A percentile compares a stretch with the other conserved stretches of the same genome.
These are phyloP conservation scores for Arvicola amphibius DNA, from an alignment of 2,797 vertebrate genomes.

Conservation along the genomic window DNA sequence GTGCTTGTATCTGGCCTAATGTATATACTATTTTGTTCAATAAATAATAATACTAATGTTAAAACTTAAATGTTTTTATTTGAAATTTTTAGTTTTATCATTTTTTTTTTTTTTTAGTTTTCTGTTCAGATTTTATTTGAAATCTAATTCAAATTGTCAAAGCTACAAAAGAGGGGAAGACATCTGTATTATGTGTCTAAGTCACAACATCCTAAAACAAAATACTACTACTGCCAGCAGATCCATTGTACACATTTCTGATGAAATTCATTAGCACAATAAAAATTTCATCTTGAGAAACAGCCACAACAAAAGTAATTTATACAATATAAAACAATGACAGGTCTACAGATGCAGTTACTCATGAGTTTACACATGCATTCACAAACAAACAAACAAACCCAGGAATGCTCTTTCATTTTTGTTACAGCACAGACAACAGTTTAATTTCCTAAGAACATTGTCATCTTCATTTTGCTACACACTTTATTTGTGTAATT, in stretches of 20 bases:
- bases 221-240: conserved; percentile 93
- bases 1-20: neutral
- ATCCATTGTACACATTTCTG: conserved; percentile 90
- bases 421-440: neutral
- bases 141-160: conserved; percentile 94
- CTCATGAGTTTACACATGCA: conserved; percentile 93
- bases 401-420: conserved; percentile 90
- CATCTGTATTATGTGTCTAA: conserved; percentile 89
- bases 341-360: conserved; percentile 91
- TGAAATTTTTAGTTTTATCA: conserved; percentile 9
- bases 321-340: conserved; percentile 99
- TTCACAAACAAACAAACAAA: conserved; percentile 88
- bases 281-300: conserved; percentile 89
- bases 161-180: conserved; percentile 94
- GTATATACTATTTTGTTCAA: neutral
- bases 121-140: conserved; percentile 93
- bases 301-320: conserved; percentile 91
- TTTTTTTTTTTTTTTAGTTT: too few species aligned
- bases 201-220: conserved; percentile 94
- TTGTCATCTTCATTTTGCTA: neutral
- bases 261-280: conserved; percentile 91
- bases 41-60: conserved; percentile 44
- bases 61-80: conserved; percentile 40
- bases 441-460: conserved; percentile 51
- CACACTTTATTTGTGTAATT: neutral